A percentile compares a stretch with the other conserved stretches of the same genome.
These are phyloP conservation scores for Atta colombica DNA, from an alignment of 1,140 invertebrate genomes.

Conservation along the genomic window DNA sequence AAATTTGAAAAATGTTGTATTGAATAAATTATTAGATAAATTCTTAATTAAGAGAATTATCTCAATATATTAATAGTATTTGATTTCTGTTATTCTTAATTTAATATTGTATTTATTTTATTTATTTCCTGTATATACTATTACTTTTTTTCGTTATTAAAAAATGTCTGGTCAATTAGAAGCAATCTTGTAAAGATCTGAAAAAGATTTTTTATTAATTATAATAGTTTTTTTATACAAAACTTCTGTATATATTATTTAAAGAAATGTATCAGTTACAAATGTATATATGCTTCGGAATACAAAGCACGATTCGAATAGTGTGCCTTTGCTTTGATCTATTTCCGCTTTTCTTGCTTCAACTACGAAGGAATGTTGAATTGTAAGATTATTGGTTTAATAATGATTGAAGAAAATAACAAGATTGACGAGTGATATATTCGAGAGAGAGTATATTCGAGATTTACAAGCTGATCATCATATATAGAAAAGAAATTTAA, in stretches of 20 bases:
- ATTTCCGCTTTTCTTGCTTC: neutral
- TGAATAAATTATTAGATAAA: neutral
- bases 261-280: slow-evolving; percentile 2
- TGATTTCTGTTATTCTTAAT: neutral
- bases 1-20: neutral
- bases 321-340: slow-evolving; percentile 15
- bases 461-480: slow-evolving; percentile 3
- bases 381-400: slow-evolving; percentile 55
- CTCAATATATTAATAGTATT: neutral
- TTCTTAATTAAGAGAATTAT: neutral
- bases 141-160: neutral
- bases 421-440: slow-evolving; percentile 44
- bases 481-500: slow-evolving; percentile 20
- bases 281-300: neutral
- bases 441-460: neutral
- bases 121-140: neutral
- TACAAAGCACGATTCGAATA: slow-evolving; percentile 2
- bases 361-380: slow-evolving; percentile 15
- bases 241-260: neutral
- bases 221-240: neutral
- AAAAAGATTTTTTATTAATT: neutral
- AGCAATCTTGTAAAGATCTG: neutral
- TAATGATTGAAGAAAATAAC: slow-evolving; percentile 50
- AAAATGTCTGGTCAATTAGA: neutral
- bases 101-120: neutral